Evolutionary conservation across 2,888 invertebrate genomes (phyloP).

Genomic region (Amblyteles armatorius): DNA sequence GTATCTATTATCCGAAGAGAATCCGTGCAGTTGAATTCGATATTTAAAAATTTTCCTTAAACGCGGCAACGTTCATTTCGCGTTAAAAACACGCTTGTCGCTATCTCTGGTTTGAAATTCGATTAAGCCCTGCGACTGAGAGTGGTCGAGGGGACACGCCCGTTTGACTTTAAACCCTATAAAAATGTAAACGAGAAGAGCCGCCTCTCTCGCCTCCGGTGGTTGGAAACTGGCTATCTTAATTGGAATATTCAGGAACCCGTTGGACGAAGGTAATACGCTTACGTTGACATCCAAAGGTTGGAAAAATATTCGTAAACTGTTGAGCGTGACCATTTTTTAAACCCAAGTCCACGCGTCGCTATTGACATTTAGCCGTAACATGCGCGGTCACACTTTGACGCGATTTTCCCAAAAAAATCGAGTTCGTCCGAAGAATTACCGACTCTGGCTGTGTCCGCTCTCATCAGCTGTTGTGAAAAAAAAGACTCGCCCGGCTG

Average conservation of each 20-base stretch:
- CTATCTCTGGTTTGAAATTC: conserved; percentile 40
- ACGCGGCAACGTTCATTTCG: conserved; percentile 1
- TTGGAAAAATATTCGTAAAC: not conserved
- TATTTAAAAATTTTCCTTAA: conserved; percentile 23
- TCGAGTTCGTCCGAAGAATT: too few relatives aligned
- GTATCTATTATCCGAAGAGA: not conserved
- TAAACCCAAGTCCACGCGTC: too few relatives aligned
- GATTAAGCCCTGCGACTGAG: conserved; percentile 40
- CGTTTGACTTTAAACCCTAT: conserved; percentile 21
- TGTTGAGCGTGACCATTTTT: too few relatives aligned
- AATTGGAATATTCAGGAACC: conserved; percentile 10
- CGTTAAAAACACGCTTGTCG: conserved; percentile 22
- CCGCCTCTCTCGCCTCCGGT: not conserved
- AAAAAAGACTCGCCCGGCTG: too few relatives aligned
- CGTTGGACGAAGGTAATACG: conserved; percentile 13
- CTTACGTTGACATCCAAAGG: not conserved
- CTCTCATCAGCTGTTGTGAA: too few relatives aligned
- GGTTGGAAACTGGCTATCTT: not conserved
- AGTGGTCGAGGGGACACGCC: conserved; percentile 18
- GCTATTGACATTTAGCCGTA: too few relatives aligned
- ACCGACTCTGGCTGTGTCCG: too few relatives aligned
- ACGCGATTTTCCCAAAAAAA: too few relatives aligned
- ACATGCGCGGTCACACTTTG: too few relatives aligned
- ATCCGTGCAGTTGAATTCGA: not conserved
- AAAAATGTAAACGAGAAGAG: conserved; percentile 53